phyloP scores from a whole-genome alignment of 2,797 vertebrate genomes.

The Cynopterus sphinx region DNA sequence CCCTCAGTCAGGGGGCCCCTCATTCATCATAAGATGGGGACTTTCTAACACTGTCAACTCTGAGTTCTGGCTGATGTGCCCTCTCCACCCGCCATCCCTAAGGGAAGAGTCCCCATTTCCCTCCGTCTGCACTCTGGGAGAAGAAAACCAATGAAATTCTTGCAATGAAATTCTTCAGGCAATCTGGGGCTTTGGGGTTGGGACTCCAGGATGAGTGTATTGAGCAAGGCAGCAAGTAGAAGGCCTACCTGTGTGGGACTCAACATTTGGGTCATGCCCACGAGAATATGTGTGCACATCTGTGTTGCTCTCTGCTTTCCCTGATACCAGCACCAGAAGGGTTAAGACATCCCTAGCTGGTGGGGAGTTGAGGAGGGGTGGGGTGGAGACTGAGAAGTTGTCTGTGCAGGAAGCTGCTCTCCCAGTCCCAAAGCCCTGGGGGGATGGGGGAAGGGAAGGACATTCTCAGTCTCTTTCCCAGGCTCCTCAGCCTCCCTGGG shows the following conservation, averaged over 20 bases:
- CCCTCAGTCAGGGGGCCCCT: background rate
- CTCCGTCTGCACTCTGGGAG: background rate
- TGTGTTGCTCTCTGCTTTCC: background rate
- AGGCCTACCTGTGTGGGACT: background rate
- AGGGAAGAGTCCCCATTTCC: background rate
- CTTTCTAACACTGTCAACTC: background rate
- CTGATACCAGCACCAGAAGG: slow-evolving; percentile 57
- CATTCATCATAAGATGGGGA: background rate
- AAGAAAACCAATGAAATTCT: background rate
- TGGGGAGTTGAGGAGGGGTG: too few relatives aligned
- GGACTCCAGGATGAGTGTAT: background rate
- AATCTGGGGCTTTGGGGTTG: background rate
- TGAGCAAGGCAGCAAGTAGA: background rate
- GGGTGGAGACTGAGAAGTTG: slow-evolving; percentile 43
- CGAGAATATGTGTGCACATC: background rate
- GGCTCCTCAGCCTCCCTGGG: slow-evolving; percentile 74
- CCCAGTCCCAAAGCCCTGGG: slow-evolving; percentile 62
- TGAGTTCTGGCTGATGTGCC: background rate
- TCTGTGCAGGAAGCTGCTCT: slow-evolving; percentile 69
- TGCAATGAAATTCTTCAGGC: background rate
- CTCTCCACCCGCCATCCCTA: background rate
- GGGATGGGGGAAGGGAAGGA: background rate
- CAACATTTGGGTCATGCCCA: background rate
- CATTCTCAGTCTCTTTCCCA: slow-evolving; percentile 74
- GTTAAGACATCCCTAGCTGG: slow-evolving; percentile 63